phyloP scores from a whole-genome alignment of 2,113 vertebrate genomes.

The Ariopsis seemanni region DNA sequence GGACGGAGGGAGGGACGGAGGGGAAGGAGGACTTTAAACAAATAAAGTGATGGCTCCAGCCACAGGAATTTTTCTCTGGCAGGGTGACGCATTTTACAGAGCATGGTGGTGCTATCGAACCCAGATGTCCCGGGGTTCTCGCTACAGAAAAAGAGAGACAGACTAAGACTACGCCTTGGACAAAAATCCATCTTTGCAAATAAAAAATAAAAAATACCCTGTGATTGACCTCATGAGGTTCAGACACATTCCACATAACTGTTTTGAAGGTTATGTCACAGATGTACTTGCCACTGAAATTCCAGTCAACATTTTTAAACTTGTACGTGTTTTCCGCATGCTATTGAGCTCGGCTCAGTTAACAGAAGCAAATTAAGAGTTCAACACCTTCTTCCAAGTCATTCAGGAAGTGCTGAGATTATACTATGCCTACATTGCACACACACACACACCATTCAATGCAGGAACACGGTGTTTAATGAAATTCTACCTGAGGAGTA shows the following conservation, averaged over 20 bases:
- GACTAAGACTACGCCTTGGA: constrained; percentile 28
- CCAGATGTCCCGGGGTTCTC: constrained; percentile 79
- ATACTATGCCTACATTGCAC: not conserved
- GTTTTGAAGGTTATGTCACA: constrained; percentile 9
- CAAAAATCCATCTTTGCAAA: not conserved
- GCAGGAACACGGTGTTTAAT: not conserved
- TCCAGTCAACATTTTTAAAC: not conserved
- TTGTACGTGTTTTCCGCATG: not conserved
- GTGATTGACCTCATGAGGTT: not conserved
- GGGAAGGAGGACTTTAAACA: constrained; percentile 78
- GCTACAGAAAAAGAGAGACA: constrained; percentile 2
- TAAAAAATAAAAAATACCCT: constrained; percentile 45
- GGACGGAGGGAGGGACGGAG: constrained; percentile 35
- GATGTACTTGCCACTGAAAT: not conserved
- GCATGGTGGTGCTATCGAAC: constrained; percentile 82
- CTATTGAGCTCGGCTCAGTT: too few species aligned
- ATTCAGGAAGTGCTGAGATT: not conserved
- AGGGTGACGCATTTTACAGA: constrained; percentile 75
- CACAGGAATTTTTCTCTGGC: constrained; percentile 90
- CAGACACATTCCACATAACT: constrained; percentile 3
- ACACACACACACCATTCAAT: not conserved
- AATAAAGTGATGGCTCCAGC: constrained; percentile 85
- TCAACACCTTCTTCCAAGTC: not conserved
- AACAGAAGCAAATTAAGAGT: not conserved
- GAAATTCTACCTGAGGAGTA: not conserved